Conservation (phyloP, 2,113 vertebrate genomes). For the Sminthopsis crassicaudata region DNA sequence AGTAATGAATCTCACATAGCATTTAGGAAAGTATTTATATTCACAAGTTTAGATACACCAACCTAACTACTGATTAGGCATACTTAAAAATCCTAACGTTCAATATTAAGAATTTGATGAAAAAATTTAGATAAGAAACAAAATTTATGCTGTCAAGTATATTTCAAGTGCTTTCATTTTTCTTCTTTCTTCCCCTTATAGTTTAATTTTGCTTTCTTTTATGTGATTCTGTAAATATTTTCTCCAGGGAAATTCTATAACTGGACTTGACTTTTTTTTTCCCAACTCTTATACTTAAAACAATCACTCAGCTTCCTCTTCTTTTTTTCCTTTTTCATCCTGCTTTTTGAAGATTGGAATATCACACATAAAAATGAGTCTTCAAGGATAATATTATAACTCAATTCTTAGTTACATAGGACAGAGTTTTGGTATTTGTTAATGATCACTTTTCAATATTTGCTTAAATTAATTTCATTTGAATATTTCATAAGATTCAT, state of each 20-base stretch:
- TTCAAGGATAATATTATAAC: slow-evolving; percentile 18
- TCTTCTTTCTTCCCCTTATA: slow-evolving; percentile 36
- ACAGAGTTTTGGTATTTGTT: slow-evolving; percentile 16
- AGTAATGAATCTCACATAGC: neutral
- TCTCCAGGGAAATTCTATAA: slow-evolving; percentile 48
- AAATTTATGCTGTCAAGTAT: slow-evolving; percentile 14
- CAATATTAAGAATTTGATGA: neutral
- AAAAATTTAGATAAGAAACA: slow-evolving; percentile 18
- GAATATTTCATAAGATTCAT: slow-evolving; percentile 32
- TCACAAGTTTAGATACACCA: neutral
- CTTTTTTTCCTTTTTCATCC: neutral
- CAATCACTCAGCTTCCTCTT: neutral
- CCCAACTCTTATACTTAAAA: neutral
- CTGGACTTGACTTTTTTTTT: slow-evolving; percentile 25
- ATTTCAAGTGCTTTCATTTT: slow-evolving; percentile 47
- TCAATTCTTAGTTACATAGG: neutral
- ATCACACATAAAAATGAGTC: slow-evolving; percentile 32
- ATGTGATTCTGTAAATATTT: slow-evolving; percentile 40
- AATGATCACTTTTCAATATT: slow-evolving; percentile 33
- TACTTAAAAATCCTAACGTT: slow-evolving; percentile 26
- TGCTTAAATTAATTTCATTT: slow-evolving; percentile 35
- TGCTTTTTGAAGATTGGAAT: slow-evolving; percentile 6
- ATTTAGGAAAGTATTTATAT: neutral
- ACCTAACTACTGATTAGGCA: slow-evolving; percentile 14
- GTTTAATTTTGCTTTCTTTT: neutral